Evolutionary conservation across 2,797 vertebrate genomes (phyloP).

Genomic region (Protonibea diacanthus): DNA sequence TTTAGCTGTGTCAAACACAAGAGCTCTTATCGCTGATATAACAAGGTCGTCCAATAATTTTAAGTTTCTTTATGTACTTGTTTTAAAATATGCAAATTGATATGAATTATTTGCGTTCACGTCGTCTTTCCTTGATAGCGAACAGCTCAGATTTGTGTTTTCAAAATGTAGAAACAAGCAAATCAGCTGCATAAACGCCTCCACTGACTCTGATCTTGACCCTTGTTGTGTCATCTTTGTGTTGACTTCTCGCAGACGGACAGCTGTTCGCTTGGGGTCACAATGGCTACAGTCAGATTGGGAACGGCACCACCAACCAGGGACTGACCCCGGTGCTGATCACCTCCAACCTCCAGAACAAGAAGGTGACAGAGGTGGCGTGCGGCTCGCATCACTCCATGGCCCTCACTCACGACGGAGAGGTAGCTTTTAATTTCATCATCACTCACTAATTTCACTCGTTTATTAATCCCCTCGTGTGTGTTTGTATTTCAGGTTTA

Average conservation of each 20-base stretch:
- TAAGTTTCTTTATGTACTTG: neutral
- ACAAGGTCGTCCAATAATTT: neutral
- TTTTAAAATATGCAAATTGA: too few relatives aligned
- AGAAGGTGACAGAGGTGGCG: slow-evolving; percentile 91
- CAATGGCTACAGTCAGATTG: slow-evolving; percentile 95
- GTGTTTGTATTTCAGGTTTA: slow-evolving; percentile 6
- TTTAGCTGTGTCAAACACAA: neutral
- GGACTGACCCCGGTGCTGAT: slow-evolving; percentile 89
- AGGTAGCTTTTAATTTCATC: slow-evolving; percentile 83
- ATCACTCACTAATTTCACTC: neutral
- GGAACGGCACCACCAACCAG: slow-evolving; percentile 92
- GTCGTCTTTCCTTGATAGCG: too few relatives aligned
- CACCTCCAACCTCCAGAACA: slow-evolving; percentile 89
- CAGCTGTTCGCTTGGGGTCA: slow-evolving; percentile 95
- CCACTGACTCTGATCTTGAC: neutral
- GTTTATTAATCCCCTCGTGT: neutral
- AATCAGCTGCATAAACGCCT: too few relatives aligned
- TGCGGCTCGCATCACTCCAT: slow-evolving; percentile 97
- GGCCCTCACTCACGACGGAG: slow-evolving; percentile 91
- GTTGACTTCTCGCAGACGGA: slow-evolving; percentile 84
- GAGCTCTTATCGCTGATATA: neutral
- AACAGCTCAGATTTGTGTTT: neutral
- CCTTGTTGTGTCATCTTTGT: neutral
- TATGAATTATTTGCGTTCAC: too few relatives aligned
- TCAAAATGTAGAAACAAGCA: too few relatives aligned